phyloP scores from a whole-genome alignment of 2,888 invertebrate genomes.

The Vannuccia rotundouncinata region DNA sequence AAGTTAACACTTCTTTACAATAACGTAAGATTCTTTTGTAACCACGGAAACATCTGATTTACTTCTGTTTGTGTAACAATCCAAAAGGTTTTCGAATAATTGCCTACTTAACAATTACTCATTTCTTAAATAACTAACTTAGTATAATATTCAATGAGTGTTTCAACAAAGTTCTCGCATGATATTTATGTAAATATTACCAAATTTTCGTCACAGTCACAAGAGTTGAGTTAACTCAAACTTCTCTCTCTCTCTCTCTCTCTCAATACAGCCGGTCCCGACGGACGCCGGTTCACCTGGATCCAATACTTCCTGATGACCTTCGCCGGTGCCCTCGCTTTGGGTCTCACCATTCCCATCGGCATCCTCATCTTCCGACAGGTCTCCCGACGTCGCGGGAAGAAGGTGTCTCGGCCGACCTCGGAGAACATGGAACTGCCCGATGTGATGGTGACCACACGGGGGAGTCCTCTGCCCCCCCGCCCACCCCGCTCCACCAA shows the following conservation, averaged over 20 bases:
- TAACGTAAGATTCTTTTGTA: too few relatives aligned
- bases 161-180: too few relatives aligned
- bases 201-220: too few relatives aligned
- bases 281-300: conserved; percentile 5
- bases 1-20: too few relatives aligned
- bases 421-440: conserved; percentile 30
- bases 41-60: too few relatives aligned
- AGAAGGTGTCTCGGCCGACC: conserved; percentile 36
- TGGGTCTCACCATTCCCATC: conserved; percentile 38
- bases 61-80: too few relatives aligned
- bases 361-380: conserved; percentile 37
- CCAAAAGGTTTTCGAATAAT: too few relatives aligned
- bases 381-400: conserved; percentile 34
- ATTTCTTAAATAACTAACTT: too few relatives aligned
- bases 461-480: conserved; percentile 21
- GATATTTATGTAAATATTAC: not conserved
- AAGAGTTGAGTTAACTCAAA: not conserved
- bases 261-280: not conserved
- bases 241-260: not conserved
- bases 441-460: conserved; percentile 29
- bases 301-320: conserved; percentile 35
- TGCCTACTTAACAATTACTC: too few relatives aligned
- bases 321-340: conserved; percentile 38
- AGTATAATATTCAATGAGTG: too few relatives aligned
- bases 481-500: conserved; percentile 1